These are phyloP conservation scores for Siderastrea radians DNA, from an alignment of 92 coral and sea anemone species.

Conservation along the genomic window DNA sequence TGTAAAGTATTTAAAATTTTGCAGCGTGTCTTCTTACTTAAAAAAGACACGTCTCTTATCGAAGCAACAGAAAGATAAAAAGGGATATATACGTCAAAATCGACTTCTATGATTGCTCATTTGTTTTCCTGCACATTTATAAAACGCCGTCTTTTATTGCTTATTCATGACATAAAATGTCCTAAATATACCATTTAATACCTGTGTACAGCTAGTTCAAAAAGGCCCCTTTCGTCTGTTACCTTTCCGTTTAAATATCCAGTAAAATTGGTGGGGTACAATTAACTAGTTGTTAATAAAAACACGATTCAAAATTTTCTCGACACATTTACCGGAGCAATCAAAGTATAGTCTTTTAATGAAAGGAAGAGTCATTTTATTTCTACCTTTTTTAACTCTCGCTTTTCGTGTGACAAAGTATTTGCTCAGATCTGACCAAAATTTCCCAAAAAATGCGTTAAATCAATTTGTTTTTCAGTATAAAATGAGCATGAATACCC, in stretches of 20 bases:
- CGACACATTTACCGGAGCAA: not conserved
- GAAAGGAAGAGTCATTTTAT: not conserved
- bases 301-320: not conserved
- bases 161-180: not conserved
- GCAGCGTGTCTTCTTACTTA: not conserved
- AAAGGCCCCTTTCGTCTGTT: not conserved
- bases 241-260: not conserved
- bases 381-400: not conserved
- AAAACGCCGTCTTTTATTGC: not conserved
- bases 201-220: not conserved
- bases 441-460: not conserved
- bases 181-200: not conserved
- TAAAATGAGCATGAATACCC: not conserved
- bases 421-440: not conserved
- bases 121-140: not conserved
- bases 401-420: not conserved
- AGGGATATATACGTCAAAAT: not conserved
- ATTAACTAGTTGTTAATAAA: slow-evolving; percentile 1
- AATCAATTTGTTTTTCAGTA: not conserved
- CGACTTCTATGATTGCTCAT: not conserved
- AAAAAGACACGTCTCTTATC: not conserved
- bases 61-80: not conserved
- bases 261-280: not conserved
- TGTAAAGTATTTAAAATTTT: not conserved
- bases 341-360: not conserved